These are phyloP conservation scores for Erythrolamprus reginae DNA, from an alignment of 2,113 vertebrate species.

Conservation along the genomic window DNA sequence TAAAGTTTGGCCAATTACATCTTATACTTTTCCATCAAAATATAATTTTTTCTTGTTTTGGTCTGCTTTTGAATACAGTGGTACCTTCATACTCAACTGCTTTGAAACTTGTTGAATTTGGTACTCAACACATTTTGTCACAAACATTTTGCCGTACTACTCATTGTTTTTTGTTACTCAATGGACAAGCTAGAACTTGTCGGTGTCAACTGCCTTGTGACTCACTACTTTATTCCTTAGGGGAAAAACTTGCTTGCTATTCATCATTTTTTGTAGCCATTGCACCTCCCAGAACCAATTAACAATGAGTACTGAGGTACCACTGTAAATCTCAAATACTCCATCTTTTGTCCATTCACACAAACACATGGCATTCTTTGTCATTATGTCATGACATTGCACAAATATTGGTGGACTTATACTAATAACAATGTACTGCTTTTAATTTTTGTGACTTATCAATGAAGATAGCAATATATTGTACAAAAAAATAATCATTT, in stretches of 20 bases:
- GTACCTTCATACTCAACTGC: too few species aligned
- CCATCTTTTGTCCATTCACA: background rate
- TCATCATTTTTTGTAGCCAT: too few species aligned
- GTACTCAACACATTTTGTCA: too few species aligned
- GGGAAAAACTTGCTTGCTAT: too few species aligned
- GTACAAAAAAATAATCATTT: background rate
- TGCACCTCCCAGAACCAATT: too few species aligned
- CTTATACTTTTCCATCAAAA: background rate
- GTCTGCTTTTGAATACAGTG: background rate
- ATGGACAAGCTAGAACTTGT: too few species aligned
- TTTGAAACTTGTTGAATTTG: too few species aligned
- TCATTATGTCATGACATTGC: background rate
- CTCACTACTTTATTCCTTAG: too few species aligned
- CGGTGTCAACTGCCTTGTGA: too few species aligned
- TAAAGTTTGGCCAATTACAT: background rate
- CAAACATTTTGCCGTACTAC: too few species aligned
- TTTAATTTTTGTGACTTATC: background rate
- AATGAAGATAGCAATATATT: background rate
- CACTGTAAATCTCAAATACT: background rate
- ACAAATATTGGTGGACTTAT: background rate
- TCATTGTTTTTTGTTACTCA: too few species aligned
- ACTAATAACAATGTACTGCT: background rate
- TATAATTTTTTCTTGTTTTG: background rate
- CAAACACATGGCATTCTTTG: background rate
- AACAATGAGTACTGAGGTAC: too few species aligned